A percentile compares a stretch with the other conserved stretches of the same genome.
Conservation (phyloP, 1,140 invertebrate species). For the Rhagoletis zephyria region DNA sequence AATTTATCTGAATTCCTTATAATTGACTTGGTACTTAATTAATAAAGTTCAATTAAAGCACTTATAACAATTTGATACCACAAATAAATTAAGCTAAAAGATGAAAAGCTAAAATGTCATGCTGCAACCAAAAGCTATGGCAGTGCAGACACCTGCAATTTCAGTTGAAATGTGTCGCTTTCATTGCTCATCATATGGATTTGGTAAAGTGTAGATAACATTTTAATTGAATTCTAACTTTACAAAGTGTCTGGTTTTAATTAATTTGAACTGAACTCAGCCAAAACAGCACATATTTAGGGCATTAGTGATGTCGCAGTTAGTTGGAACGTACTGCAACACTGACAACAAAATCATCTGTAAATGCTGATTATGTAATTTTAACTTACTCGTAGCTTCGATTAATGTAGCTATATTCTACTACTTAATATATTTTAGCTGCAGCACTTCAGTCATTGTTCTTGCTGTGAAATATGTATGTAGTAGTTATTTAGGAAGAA, state of each 20-base stretch:
- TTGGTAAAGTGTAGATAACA: background rate
- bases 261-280: background rate
- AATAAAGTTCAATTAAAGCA: slow-evolving; percentile 16
- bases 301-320: background rate
- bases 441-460: too few species aligned
- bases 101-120: background rate
- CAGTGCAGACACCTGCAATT: too few species aligned
- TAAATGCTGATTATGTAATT: background rate
- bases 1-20: background rate
- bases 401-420: too few species aligned
- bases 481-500: background rate
- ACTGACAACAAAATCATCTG: background rate
- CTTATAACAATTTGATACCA: background rate
- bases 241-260: background rate
- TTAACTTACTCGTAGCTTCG: background rate
- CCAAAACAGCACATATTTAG: background rate
- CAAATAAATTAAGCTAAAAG: background rate
- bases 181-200: too few species aligned
- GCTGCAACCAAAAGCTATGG: too few species aligned
- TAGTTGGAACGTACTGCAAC: background rate
- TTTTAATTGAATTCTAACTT: background rate
- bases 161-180: too few species aligned
- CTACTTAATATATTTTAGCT: too few species aligned
- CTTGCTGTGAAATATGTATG: too few species aligned
- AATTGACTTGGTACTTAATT: slow-evolving; percentile 32